Base-by-base conservation (phyloP, 37 sponge, comb jelly and placozoan species). In the Amphimedon queenslandica region DNA sequence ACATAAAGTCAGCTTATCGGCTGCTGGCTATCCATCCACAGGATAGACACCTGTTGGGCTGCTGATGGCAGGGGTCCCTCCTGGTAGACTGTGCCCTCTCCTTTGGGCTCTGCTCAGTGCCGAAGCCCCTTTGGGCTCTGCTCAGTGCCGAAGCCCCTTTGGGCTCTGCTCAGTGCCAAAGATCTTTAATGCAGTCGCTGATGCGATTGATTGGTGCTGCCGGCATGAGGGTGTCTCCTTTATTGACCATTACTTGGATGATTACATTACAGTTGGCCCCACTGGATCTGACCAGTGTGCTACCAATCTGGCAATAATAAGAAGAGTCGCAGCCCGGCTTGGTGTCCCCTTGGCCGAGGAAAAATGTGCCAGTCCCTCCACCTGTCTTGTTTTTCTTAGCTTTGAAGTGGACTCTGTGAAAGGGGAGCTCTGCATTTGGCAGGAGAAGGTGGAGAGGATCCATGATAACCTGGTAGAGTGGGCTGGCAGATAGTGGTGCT, bases 61-160 rank as follows among this genome's bases (percentile, higher is more conserved):
- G 58, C 24, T 1, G 6, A 27, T 57, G 74, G 74, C 23, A 57
- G 10, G 38, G 61, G 18, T 5, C 36, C 0, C 32, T 42, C 2
- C 63, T 16, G 4, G 16, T 58, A 29, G 70, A 79, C 29, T 30
- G 56, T 18, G 24, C n/a, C 23, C 58, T 68, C 13, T 69, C 78
- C 1, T 77, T 77, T 34, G 69, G 78, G 29, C 78, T 77, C n/a
- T n/a, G n/a, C n/a, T n/a, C n/a, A n/a, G n/a, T n/a, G n/a, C n/a
- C n/a, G n/a, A n/a, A n/a, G n/a, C 53, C 53, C 53, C 8, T 47
- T 47, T 34, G 69, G 78, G 29, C 78, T 77, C n/a, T n/a, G n/a
- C n/a, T n/a, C n/a, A n/a, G n/a, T n/a, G n/a, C n/a, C n/a, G n/a
- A n/a, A n/a, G n/a, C 53, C 53, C 53, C 8, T 47, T 47, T 47